Conservation (phyloP, 1,140 invertebrate species). For the Pachyrhynchus sulphureomaculatus region DNA sequence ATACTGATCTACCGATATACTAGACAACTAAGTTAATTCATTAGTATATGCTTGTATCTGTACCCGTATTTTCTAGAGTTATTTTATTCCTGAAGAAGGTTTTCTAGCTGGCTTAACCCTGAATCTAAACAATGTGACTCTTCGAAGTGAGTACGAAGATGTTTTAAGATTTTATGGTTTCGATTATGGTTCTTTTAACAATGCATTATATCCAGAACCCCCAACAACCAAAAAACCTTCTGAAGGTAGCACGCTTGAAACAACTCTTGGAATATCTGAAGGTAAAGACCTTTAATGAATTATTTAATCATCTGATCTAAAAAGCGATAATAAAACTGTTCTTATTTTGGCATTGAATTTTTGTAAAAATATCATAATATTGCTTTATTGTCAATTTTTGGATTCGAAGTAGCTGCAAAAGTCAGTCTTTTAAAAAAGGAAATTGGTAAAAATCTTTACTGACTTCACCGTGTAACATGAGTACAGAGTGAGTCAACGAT, state of each 20-base stretch:
- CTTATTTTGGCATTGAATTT: background rate
- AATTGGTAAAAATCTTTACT: too few relatives aligned
- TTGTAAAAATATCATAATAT: background rate
- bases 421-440: too few relatives aligned
- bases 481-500: too few relatives aligned
- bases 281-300: background rate
- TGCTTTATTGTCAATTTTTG: background rate
- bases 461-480: too few relatives aligned
- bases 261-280: conserved; percentile 3
- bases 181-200: conserved; percentile 58
- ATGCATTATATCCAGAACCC: conserved; percentile 43
- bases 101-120: conserved; percentile 75
- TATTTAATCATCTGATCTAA: too few relatives aligned
- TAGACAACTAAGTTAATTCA: too few relatives aligned
- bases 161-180: conserved; percentile 77
- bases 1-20: too few relatives aligned
- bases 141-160: conserved; percentile 67
- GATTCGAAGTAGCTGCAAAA: too few relatives aligned
- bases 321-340: background rate
- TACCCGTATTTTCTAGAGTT: conserved; percentile 76
- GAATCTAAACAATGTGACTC: conserved; percentile 71
- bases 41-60: too few relatives aligned
- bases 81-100: conserved; percentile 76
- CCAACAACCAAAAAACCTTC: conserved; percentile 39
- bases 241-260: conserved; percentile 25